Base-by-base conservation (phyloP, 2,797 vertebrate genomes). In the Thalassophryne amazonica region DNA sequence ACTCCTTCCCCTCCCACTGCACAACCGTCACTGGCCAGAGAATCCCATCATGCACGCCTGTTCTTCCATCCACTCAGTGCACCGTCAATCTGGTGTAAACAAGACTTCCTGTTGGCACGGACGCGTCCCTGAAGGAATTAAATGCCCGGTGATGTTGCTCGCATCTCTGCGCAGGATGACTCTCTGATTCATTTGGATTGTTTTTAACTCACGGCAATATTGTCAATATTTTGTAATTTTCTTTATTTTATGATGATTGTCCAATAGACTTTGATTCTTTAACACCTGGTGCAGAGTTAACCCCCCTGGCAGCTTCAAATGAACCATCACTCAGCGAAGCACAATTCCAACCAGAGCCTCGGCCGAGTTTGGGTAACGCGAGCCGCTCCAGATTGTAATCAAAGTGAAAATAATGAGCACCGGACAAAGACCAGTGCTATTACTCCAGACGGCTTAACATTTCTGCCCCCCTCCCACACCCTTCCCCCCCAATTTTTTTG, bases 321-420 rank as follows among this genome's bases (percentile, higher is more conserved):
- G 86, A 84, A 79, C 80, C 88, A 86, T 91, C 89, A 91, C 80
- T 90, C 89, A 89, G 78, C 86, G 51, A 63, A 60, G 79, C 62
- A 83, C 86, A 88, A 89, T 91, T 89, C 89, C 72, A 77, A 76
- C 70, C 62, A 52, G 50, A 85, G 80, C 74, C 80, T 84, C 70
- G 68, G 42, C 49, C 36, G 69, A 87, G 85, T 84, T 87, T 87
- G 79, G 46, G 86, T 66, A 88, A 89, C 81, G 78, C 67, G 78
- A 90, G 80, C 84, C 58, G 60, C 64, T 80, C 62, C 66, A 87
- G 88, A 89, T 90, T 89, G 78, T 82, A 91, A 90, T 89, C 86
- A 89, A 86, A 83, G 69, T 22, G 36, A 83, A 89, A 87, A 89
- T 89, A 90, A 90, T 84, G 80, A 90, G 80, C 55, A 68, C 61